Evolutionary conservation across 2,797 vertebrate species (phyloP), one percentile per base, ranked within the genome.

Genomic region (Oryzias sinensis): DNA sequence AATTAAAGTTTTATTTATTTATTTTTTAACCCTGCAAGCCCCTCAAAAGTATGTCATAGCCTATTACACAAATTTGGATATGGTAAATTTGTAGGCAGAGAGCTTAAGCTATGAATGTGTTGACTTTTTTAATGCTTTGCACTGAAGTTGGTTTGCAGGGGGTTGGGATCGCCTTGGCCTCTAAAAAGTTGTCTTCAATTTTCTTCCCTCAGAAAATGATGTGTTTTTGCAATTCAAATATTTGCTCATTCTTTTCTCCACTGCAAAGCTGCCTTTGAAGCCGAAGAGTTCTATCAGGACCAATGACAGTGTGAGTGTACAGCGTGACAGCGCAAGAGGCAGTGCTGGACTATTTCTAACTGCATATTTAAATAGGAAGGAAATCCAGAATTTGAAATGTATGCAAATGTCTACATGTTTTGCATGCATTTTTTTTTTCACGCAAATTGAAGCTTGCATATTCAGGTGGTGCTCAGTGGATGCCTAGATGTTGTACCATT

Each of bases 151-250:
- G 80, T 79, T 79, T 74, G 70, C 76, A 85, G 74, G 59, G 80
- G 72, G 80, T 76, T 74, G 75, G 79, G 74, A 79, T 73, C 67
- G 74, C 87, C 81, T 90, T 88, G 79, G 88, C 90, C 90, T 90
- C 87, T 70, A 86, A 84, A 90, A 92, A 92, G 90, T 92, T 92
- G 87, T 90, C 89, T 91, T 73, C 73, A 90, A 90, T 89, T 86
- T 86, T 79, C 79, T 84, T 73, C 76, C 74, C 66, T 82, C 56
- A 76, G 79, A 88, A 90, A 90, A 87, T 92, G 90, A 95, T 95
- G 90, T 95, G 91, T 95, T 97, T 93, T 96, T 97, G 95, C 96
- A 97, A 97, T 98, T 95, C 95, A 97, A 97, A 98, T 97, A 93
- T 95, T 95, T 94, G 92, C 91, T 91, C 92, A 89, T 93, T 93